Conservation (phyloP, 2,888 invertebrate species). For the Euplagia quadripunctaria region DNA sequence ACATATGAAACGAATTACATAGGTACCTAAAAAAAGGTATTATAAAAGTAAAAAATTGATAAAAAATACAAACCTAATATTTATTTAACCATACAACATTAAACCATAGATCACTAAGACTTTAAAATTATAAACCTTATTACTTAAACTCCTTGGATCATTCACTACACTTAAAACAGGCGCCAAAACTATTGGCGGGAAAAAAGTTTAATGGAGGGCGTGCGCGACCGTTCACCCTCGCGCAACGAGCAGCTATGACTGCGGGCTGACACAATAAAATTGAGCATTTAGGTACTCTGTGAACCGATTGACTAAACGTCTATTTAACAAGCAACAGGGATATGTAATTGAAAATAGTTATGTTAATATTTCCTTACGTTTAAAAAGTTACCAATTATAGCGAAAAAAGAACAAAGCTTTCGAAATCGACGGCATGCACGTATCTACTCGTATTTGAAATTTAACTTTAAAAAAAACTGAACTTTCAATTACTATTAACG, state of each 20-base stretch:
- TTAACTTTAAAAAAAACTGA: no score
- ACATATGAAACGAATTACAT: no score
- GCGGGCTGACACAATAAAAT: slow-evolving; percentile 79
- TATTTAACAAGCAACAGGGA: background rate
- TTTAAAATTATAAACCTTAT: background rate
- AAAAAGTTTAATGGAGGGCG: slow-evolving; percentile 56
- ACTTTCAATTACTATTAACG: background rate
- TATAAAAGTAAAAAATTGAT: background rate
- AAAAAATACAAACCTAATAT: slow-evolving; percentile 38
- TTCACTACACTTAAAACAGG: slow-evolving; percentile 38
- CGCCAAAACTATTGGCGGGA: slow-evolving; percentile 56
- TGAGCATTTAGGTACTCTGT: slow-evolving; percentile 64
- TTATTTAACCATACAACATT: slow-evolving; percentile 12
- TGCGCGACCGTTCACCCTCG: slow-evolving; percentile 70
- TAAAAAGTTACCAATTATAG: background rate
- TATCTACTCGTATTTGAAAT: background rate
- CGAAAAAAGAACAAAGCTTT: background rate
- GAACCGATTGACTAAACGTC: slow-evolving; percentile 62
- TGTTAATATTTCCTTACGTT: background rate
- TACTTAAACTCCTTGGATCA: slow-evolving; percentile 14
- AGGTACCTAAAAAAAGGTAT: background rate
- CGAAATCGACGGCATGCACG: background rate
- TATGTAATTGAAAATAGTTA: background rate
- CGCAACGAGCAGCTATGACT: slow-evolving; percentile 69
- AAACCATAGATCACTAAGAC: slow-evolving; percentile 23